Conservation (phyloP, 1,140 invertebrate species). For the Achatina immaculata region DNA sequence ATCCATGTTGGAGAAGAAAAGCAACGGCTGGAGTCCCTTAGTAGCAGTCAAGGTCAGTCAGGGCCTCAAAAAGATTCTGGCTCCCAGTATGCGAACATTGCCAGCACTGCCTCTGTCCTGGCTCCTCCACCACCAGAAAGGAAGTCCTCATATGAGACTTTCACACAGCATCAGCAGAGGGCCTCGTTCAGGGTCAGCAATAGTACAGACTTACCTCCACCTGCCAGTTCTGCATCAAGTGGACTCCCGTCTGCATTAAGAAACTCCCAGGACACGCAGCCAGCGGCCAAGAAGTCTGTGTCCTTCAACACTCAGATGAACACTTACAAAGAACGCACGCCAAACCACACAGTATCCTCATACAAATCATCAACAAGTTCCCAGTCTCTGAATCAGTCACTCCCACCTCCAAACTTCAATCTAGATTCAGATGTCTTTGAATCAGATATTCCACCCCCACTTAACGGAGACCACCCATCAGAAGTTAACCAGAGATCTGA, state of each 20-base stretch:
- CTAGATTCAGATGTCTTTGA: constrained; percentile 38
- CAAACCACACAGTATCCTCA: constrained; percentile 40
- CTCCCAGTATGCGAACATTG: constrained; percentile 26
- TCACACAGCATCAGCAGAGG: constrained; percentile 28
- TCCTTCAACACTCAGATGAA: constrained; percentile 67
- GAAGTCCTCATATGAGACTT: constrained; percentile 57
- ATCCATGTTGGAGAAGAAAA: constrained; percentile 58
- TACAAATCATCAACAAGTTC: constrained; percentile 40
- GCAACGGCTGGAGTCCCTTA: constrained; percentile 52
- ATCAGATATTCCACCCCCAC: constrained; percentile 30
- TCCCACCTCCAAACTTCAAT: constrained; percentile 35
- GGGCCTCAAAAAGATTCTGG: neutral
- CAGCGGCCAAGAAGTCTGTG: constrained; percentile 67
- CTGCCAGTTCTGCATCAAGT: neutral
- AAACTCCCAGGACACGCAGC: constrained; percentile 21
- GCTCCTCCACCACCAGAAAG: constrained; percentile 61
- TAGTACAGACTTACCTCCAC: neutral
- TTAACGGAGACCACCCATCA: neutral
- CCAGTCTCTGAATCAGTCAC: constrained; percentile 40
- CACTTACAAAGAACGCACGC: constrained; percentile 52
- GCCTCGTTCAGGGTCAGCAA: constrained; percentile 5
- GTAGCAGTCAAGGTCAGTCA: constrained; percentile 25
- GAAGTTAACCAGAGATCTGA: no score
- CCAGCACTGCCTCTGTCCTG: neutral
- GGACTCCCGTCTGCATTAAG: constrained; percentile 23